Conservation (phyloP, 2,888 invertebrate species). For the Drosophila neutralis region DNA sequence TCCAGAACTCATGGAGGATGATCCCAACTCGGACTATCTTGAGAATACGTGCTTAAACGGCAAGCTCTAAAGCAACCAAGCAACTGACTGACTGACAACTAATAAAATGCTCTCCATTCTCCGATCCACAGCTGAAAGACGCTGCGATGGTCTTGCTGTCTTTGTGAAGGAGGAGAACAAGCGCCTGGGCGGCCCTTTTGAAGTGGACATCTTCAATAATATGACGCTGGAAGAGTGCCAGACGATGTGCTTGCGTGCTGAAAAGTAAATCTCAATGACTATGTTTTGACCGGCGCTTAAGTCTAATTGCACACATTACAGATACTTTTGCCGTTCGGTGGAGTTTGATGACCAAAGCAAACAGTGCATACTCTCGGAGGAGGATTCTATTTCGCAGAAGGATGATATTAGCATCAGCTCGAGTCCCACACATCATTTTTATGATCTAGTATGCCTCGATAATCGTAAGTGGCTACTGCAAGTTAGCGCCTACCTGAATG, state of each 20-base stretch:
- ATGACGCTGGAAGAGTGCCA: slow-evolving; percentile 95
- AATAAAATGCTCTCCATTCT: slow-evolving; percentile 3
- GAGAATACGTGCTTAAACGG: slow-evolving; percentile 96
- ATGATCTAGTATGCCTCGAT: slow-evolving; percentile 94
- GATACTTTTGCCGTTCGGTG: slow-evolving; percentile 94
- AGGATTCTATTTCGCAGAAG: slow-evolving; percentile 95
- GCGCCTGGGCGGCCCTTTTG: slow-evolving; percentile 93
- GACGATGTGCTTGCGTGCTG: slow-evolving; percentile 93
- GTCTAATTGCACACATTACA: slow-evolving; percentile 76
- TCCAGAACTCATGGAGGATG: slow-evolving; percentile 93
- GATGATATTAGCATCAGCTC: slow-evolving; percentile 94
- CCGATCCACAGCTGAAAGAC: slow-evolving; percentile 88
- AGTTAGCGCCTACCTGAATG: slow-evolving; percentile 45
- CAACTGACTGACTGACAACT: neutral
- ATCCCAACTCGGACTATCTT: slow-evolving; percentile 94
- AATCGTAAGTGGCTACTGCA: slow-evolving; percentile 90
- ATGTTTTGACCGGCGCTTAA: slow-evolving; percentile 29
- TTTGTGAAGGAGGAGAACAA: slow-evolving; percentile 96
- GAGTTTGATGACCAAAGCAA: slow-evolving; percentile 95
- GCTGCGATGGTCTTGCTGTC: slow-evolving; percentile 94
- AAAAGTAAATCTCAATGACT: slow-evolving; percentile 87
- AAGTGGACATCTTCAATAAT: slow-evolving; percentile 94
- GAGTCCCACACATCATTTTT: slow-evolving; percentile 94
- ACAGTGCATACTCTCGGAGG: slow-evolving; percentile 95
- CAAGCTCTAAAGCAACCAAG: slow-evolving; percentile 83